Evolutionary conservation across 2,797 vertebrate genomes (phyloP).

Genomic region (Acrossocheilus fasciatus): DNA sequence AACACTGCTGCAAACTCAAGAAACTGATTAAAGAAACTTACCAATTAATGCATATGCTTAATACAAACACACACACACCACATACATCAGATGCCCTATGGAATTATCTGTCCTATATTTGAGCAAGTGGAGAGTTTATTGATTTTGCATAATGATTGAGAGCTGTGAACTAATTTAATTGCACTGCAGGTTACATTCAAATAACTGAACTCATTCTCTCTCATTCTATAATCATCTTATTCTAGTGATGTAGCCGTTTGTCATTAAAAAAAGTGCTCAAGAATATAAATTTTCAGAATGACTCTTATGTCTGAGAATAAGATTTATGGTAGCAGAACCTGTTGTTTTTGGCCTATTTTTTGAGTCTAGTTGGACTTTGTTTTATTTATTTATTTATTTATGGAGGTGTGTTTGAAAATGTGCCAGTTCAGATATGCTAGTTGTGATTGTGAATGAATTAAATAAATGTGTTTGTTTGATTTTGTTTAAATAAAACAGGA

Average conservation of each 20-base stretch:
- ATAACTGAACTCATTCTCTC: conserved; percentile 7
- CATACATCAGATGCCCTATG: conserved; percentile 71
- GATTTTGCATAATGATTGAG: conserved; percentile 35
- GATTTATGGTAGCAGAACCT: not conserved
- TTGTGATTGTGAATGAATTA: not conserved
- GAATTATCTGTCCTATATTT: conserved; percentile 78
- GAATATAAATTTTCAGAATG: not conserved
- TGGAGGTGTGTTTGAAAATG: not conserved
- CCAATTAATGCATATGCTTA: conserved; percentile 6
- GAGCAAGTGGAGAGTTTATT: conserved; percentile 65
- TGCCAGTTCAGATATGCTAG: not conserved
- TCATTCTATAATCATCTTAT: not conserved
- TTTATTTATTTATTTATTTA: not conserved
- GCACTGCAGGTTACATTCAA: conserved; percentile 19
- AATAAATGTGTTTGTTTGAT: not conserved
- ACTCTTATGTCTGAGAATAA: not conserved
- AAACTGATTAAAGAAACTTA: conserved; percentile 20
- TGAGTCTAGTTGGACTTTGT: not conserved
- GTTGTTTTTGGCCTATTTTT: not conserved
- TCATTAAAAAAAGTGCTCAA: not conserved
- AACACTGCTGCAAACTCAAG: not conserved
- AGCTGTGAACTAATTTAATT: conserved; percentile 22
- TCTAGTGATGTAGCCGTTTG: not conserved
- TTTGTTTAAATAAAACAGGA: not conserved
- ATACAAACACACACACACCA: conserved; percentile 36